Conservation (phyloP, 1,140 invertebrate species). For the Conus ventricosus region DNA sequence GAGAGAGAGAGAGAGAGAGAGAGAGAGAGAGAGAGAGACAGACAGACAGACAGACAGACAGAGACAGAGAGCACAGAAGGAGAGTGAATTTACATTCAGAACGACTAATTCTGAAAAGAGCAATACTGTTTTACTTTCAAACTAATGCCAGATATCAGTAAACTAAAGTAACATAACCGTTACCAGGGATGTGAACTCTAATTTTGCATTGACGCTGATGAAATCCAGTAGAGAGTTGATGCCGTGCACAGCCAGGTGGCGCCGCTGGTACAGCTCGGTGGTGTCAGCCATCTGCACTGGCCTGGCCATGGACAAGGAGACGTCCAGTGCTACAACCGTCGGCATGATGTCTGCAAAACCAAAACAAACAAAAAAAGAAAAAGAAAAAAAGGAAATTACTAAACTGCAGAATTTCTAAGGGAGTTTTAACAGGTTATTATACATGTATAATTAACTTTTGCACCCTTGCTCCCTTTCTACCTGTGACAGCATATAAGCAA, state of each 20-base stretch:
- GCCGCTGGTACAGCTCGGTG: slow-evolving; percentile 79
- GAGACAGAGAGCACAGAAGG: background rate
- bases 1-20: no score
- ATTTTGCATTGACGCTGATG: slow-evolving; percentile 85
- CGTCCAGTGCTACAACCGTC: slow-evolving; percentile 86
- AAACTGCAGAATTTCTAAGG: no score
- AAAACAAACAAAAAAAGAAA: no score
- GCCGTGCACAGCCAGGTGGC: slow-evolving; percentile 87
- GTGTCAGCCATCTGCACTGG: slow-evolving; percentile 76
- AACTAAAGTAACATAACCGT: slow-evolving; percentile 53
- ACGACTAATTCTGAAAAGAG: background rate
- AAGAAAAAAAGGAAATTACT: no score
- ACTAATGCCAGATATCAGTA: background rate
- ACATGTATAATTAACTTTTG: no score
- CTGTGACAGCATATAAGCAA: no score
- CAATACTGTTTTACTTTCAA: background rate
- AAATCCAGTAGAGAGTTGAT: slow-evolving; percentile 91
- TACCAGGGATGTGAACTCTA: slow-evolving; percentile 94
- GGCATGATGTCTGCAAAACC: slow-evolving; percentile 79
- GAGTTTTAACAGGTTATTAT: no score
- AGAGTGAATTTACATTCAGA: background rate
- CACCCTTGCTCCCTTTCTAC: no score
- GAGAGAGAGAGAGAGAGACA: no score
- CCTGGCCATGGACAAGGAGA: slow-evolving; percentile 86
- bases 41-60: background rate